Base-by-base conservation (phyloP, 2,797 vertebrate species). In the Menidia menidia region DNA sequence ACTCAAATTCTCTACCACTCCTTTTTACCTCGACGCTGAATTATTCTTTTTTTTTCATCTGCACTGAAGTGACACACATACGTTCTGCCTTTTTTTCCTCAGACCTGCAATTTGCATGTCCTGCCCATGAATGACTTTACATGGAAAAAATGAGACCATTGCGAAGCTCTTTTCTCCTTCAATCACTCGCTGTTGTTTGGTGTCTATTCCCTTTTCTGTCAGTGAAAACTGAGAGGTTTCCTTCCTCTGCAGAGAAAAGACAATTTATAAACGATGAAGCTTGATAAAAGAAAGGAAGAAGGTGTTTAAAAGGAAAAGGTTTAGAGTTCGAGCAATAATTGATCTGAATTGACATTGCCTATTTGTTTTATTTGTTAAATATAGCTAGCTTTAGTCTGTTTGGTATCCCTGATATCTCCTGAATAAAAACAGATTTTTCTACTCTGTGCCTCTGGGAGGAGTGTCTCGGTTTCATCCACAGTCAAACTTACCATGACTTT, bases 81-180 rank as follows among this genome's bases (percentile, higher is more conserved):
- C 70, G 58, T 73, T 72, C 15, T n/a, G 14, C 32, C 47, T 73
- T 60, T 30, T 63, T 68, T 51, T 5, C 13, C 57, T 70, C 71
- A 47, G 59, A 77, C 70, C 87, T 81, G 59, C 73, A 65, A 83
- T 78, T 73, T 74, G 57, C 33, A 50, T 72, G 74, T 73, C 68
- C 68, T 85, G 78, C 65, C 76, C 61, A 64, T 73, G 77, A 75
- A 77, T 89, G 84, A 91, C 81, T 90, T 75, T 58, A 84, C 80
- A 65, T 78, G 90, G 92, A 92, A 93, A 91, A 89, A 87, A 89
- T 88, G 79, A 92, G 78, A 76, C 50, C 18, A 14, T 43, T 73
- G 88, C 88, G 89, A 92, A 86, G 72, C 81, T 85, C 68, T 76
- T 81, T 80, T 83, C 77, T 75, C 88, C 68, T 77, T 68, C n/a